Conservation (phyloP, 1,140 invertebrate species). For the Stenopsyche tienmushanensis region DNA sequence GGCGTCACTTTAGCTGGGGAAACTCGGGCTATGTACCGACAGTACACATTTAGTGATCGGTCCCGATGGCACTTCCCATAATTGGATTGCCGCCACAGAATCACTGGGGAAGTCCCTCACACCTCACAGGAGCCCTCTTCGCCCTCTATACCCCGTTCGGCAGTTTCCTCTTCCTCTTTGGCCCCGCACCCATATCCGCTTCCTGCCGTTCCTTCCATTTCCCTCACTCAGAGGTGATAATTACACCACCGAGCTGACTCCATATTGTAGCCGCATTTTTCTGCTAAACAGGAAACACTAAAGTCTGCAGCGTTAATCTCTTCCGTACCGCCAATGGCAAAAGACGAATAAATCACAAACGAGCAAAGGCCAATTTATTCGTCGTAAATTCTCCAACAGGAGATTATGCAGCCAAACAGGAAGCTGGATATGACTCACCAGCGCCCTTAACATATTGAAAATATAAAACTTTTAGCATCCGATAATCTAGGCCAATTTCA, state of each 20-base stretch:
- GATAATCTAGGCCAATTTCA: not conserved
- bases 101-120: constrained; percentile 12
- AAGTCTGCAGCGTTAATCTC: constrained; percentile 12
- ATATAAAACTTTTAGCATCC: constrained; percentile 2
- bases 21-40: not conserved
- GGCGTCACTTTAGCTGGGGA: not conserved
- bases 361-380: constrained; percentile 7
- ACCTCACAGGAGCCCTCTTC: not conserved
- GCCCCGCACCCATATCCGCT: constrained; percentile 6
- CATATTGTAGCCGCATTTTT: constrained; percentile 6
- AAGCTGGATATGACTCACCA: not conserved
- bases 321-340: constrained; percentile 1
- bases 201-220: constrained; percentile 24
- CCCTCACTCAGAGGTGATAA: constrained; percentile 35
- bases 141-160: not conserved
- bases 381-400: constrained; percentile 13
- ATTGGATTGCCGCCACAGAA: constrained; percentile 40
- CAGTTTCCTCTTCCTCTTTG: constrained; percentile 4
- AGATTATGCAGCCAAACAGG: not conserved
- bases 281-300: not conserved
- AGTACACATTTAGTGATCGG: constrained; percentile 29
- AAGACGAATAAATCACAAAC: constrained; percentile 9
- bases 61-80: constrained; percentile 39
- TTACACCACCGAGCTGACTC: constrained; percentile 30
- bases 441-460: constrained; percentile 13